Evolutionary conservation across 2,888 invertebrate genomes (phyloP), one percentile per base, ranked within the genome.

Genomic region (Acanthosoma haemorrhoidale): DNA sequence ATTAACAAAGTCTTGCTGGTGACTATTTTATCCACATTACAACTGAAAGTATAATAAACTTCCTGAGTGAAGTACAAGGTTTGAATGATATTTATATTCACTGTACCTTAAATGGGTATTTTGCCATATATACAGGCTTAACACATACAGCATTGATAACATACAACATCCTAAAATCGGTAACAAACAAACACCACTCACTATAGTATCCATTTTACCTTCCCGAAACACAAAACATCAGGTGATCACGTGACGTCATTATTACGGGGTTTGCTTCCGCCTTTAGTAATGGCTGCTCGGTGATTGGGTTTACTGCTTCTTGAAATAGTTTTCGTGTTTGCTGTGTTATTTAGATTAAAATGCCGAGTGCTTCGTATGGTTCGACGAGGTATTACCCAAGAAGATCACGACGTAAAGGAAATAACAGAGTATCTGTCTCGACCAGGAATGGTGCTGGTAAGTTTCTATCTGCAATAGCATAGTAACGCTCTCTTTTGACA

Each of bases 331-430:
- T 38, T 13, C 21, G n/a, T 16, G 21, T 36, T 2, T 25, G 41
- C 15, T 41, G 29, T 31, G 16, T 18, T 15, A 31, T 43, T 18
- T 21, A 18, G 16, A 64, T 82, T 83, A 90, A 87, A 84, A 92
- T 94, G 94, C 94, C 93, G 86, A 93, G 93, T 87, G 93, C 93
- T 85, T 93, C 93, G 82, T 92, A 93, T 84, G 91, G 92, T 81
- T 91, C 92, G 83, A 91, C 92, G 83, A 89, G 92, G 86, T 91
- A 91, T 84, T 92, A 91, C 85, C 90, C 91, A 80, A 88, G 93
- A 83, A 88, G 93, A 84, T 93, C 93, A 82, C 87, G 92, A 81
- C 89, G 93, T 85, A 92, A 93, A 89, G 91, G 90, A 81, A 90
- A 89, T 78, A 92, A 92, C 84, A 87, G 93, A 81, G 91, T 89